Conservation (phyloP, 2,888 invertebrate species). For the Hypolimnas misippus region DNA sequence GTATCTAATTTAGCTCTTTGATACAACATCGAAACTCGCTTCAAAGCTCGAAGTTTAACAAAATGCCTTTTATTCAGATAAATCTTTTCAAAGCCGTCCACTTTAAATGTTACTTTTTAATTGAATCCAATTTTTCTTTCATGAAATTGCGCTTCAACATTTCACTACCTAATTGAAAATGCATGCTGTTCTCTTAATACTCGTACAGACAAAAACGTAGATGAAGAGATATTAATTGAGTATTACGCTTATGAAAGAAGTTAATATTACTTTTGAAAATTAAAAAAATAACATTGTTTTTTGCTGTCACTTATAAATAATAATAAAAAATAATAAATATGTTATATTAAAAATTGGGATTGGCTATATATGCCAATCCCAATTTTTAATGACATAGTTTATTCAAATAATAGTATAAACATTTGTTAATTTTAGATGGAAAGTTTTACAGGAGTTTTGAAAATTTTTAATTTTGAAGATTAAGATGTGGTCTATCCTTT, state of each 20-base stretch:
- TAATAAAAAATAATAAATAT: too few relatives aligned
- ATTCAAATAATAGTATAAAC: too few relatives aligned
- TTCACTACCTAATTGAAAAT: not conserved
- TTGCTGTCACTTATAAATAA: too few relatives aligned
- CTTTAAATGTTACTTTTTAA: constrained; percentile 14
- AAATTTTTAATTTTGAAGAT: too few relatives aligned
- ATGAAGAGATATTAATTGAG: not conserved
- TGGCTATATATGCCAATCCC: too few relatives aligned
- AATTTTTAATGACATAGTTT: too few relatives aligned
- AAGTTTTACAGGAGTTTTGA: too few relatives aligned
- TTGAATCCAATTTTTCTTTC: constrained; percentile 11
- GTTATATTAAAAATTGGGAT: too few relatives aligned
- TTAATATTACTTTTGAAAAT: not conserved
- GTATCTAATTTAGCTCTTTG: constrained; percentile 11
- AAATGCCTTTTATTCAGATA: constrained; percentile 26
- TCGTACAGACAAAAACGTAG: not conserved
- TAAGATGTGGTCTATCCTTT: too few relatives aligned
- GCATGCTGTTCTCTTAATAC: not conserved
- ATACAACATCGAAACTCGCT: constrained; percentile 34
- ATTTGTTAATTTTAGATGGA: too few relatives aligned
- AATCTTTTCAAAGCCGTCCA: constrained; percentile 18
- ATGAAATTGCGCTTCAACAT: constrained; percentile 2
- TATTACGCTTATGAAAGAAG: not conserved
- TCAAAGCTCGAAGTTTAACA: constrained; percentile 36
- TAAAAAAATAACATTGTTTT: too few relatives aligned